Percentiles rank a stretch among this genome's conserved stretches.
Evolutionary conservation across 2,113 vertebrate genomes (phyloP).

Genomic region (Parotia lawesii): DNA sequence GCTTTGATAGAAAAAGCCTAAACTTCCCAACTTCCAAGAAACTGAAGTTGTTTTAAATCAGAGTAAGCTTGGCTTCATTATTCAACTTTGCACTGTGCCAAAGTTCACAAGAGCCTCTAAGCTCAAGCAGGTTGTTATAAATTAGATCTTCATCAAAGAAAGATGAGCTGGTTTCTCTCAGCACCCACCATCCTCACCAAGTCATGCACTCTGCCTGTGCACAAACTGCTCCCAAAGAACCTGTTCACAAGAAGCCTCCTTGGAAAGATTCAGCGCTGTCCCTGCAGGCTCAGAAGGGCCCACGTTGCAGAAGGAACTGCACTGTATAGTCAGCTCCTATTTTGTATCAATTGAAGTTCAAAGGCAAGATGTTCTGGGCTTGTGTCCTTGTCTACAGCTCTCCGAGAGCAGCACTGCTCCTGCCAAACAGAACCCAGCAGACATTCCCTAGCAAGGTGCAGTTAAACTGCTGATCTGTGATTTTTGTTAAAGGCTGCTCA

Average conservation of each 20-base stretch:
- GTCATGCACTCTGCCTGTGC: neutral
- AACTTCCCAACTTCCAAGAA: neutral
- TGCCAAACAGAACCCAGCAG: neutral
- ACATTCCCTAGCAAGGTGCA: neutral
- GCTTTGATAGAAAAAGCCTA: neutral
- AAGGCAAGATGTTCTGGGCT: neutral
- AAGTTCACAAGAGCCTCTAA: neutral
- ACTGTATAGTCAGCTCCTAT: fast-evolving
- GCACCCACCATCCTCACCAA: neutral
- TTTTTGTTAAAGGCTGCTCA: neutral
- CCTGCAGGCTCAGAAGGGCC: neutral
- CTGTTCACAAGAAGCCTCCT: neutral
- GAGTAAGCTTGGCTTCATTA: neutral
- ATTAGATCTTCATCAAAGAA: neutral
- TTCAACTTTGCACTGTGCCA: neutral
- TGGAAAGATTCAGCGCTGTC: neutral
- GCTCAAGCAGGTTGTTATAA: neutral
- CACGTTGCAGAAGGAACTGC: neutral
- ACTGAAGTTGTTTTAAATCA: neutral
- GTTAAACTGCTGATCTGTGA: neutral
- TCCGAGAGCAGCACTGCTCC: neutral
- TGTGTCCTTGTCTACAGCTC: neutral
- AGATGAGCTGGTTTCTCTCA: neutral
- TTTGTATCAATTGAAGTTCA: neutral
- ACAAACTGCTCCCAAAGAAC: neutral